phyloP scores from a whole-genome alignment of 2,888 invertebrate genomes.

The Hydriomena furcata region DNA sequence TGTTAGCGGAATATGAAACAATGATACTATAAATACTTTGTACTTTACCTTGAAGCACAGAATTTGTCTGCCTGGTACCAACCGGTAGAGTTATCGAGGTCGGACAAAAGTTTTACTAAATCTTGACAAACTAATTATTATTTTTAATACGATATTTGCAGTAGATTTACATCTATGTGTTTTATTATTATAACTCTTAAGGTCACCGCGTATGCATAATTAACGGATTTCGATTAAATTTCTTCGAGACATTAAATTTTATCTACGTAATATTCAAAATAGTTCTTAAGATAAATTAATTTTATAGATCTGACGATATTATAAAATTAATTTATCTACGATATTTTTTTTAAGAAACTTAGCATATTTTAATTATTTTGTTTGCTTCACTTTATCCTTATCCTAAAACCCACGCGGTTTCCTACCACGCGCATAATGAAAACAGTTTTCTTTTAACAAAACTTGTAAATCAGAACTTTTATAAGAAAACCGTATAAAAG shows the following conservation, averaged over 20 bases:
- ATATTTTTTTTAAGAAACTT: no score
- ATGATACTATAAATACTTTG: conserved; percentile 35
- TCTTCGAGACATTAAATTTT: no score
- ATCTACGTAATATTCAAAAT: no score
- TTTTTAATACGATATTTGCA: background rate
- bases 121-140: conserved; percentile 5
- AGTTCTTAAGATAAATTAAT: no score
- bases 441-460: background rate
- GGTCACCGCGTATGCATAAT: no score
- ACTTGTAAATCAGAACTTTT: conserved; percentile 6
- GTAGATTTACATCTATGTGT: no score
- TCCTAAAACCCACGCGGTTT: background rate
- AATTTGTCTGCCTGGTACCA: conserved; percentile 42
- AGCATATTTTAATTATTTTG: no score
- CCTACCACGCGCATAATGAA: background rate
- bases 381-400: no score
- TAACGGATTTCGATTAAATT: no score
- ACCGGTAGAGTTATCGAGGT: conserved; percentile 47
- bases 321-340: no score
- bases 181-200: no score
- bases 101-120: conserved; percentile 33
- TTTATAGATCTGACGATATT: no score
- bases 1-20: conserved; percentile 21
- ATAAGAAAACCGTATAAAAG: conserved; percentile 5
- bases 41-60: conserved; percentile 43